These are phyloP conservation scores for Venustaconcha ellipsiformis DNA, from an alignment of 1,140 invertebrate genomes.

Conservation along the genomic window DNA sequence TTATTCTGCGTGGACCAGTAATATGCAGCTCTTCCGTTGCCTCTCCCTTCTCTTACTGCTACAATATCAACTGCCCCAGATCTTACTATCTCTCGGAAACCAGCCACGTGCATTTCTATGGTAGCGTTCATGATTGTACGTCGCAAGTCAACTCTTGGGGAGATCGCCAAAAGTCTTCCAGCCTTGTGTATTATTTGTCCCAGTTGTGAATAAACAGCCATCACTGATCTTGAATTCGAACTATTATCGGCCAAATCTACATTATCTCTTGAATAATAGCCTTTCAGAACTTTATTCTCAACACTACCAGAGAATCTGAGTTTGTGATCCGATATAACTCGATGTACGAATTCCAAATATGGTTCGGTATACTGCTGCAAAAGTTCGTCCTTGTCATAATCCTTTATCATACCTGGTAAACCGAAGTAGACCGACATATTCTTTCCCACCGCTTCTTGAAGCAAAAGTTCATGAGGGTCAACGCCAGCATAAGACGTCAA, in stretches of 20 bases:
- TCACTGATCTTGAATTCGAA: no score
- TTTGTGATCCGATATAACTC: slow-evolving; percentile 44
- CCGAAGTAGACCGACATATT: slow-evolving; percentile 54
- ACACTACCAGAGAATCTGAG: slow-evolving; percentile 23
- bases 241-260: no score
- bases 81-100: no score
- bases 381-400: neutral
- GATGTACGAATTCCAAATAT: slow-evolving; percentile 42
- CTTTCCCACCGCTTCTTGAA: slow-evolving; percentile 33
- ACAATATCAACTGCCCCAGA: slow-evolving; percentile 35
- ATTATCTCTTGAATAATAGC: slow-evolving; percentile 5
- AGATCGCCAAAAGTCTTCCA: no score
- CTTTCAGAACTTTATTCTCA: slow-evolving; percentile 4
- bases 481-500: slow-evolving; percentile 49
- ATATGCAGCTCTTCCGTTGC: slow-evolving; percentile 41
- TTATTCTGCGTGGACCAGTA: slow-evolving; percentile 44
- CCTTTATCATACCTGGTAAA: slow-evolving; percentile 35
- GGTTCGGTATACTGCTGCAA: slow-evolving; percentile 1
- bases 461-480: slow-evolving; percentile 49
- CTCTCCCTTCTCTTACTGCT: slow-evolving; percentile 49
- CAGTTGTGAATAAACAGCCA: no score
- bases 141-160: no score
- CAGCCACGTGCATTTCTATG: no score
- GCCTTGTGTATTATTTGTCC: no score
- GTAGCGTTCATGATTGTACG: no score